Evolutionary conservation across 2,888 invertebrate genomes (phyloP), one percentile per base, ranked within the genome.

Genomic region (Chydorus sphaericus): DNA sequence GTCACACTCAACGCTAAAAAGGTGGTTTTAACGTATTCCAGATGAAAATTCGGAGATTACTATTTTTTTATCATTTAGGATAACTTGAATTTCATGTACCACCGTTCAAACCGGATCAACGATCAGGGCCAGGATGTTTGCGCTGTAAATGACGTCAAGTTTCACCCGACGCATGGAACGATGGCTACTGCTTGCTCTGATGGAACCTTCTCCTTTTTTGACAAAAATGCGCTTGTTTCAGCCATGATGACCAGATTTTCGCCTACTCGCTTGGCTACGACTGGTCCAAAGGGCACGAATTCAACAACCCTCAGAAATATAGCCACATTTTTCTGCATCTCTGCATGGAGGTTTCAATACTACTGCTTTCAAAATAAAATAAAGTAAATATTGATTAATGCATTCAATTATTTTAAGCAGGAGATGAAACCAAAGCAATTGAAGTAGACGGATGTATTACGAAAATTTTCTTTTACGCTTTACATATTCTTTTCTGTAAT

Each of bases 21-120:
- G n/a, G n/a, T n/a, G n/a, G n/a, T n/a, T n/a, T n/a, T n/a, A n/a
- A n/a, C n/a, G n/a, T n/a, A n/a, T n/a, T n/a, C n/a, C n/a, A n/a
- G n/a, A n/a, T n/a, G n/a, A n/a, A n/a, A n/a, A n/a, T n/a, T n/a
- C n/a, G n/a, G n/a, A n/a, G n/a, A n/a, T n/a, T n/a, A n/a, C n/a
- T n/a, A n/a, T n/a, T n/a, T n/a, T n/a, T n/a, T n/a, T n/a, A n/a
- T n/a, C n/a, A n/a, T n/a, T n/a, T n/a, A n/a, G 70, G 97, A 98
- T 68, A 97, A 96, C 73, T 99, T 99, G 71, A 98, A 98, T 1
- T 98, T 98, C 72, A 98, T 99, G 73, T 98, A 98, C 70, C 98
- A 99, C 70, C 80, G 98, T 29, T 85, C 89, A 53, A 88, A 90
- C 66, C 90, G 88, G 31, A 78, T 82, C 0, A 77, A 82, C 0